Evolutionary conservation across 1,140 invertebrate species (phyloP).

Genomic region (Probaryconus sp.): DNA sequence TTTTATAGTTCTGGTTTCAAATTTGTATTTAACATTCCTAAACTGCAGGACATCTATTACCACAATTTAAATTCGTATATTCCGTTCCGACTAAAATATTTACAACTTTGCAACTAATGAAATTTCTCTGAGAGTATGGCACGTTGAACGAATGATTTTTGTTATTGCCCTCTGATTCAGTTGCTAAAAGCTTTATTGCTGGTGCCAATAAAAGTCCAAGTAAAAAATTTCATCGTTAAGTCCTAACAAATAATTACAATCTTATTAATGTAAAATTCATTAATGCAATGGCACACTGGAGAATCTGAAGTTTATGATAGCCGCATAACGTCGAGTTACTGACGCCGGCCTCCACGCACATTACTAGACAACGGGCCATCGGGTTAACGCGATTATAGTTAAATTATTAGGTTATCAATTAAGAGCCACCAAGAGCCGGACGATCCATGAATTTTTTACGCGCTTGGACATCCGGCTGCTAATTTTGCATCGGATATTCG

Average conservation of each 20-base stretch:
- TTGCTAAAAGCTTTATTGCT: no score
- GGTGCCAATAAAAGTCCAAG: no score
- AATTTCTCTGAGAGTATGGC: no score
- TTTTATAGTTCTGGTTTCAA: no score
- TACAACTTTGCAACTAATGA: no score
- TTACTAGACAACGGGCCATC: conserved; percentile 47
- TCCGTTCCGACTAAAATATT: no score
- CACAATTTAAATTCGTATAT: no score
- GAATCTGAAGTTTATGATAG: conserved; percentile 48
- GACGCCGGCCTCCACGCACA: conserved; percentile 21
- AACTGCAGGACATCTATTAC: no score
- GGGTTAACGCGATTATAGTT: conserved; percentile 65
- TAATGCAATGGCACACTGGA: conserved; percentile 23
- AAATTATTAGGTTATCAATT: conserved; percentile 70
- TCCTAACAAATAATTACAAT: conserved; percentile 34
- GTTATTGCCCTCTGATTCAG: no score
- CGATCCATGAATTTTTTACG: conserved; percentile 38
- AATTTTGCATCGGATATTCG: conserved; percentile 50
- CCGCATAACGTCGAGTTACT: conserved; percentile 34
- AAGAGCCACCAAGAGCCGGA: conserved; percentile 41
- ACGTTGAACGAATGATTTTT: no score
- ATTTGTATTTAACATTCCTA: no score
- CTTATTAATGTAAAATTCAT: conserved; percentile 52
- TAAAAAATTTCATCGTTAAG: conserved; percentile 29
- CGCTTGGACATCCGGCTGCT: conserved; percentile 51